phyloP scores from a whole-genome alignment of 2,113 vertebrate genomes.

The Menura novaehollandiae region DNA sequence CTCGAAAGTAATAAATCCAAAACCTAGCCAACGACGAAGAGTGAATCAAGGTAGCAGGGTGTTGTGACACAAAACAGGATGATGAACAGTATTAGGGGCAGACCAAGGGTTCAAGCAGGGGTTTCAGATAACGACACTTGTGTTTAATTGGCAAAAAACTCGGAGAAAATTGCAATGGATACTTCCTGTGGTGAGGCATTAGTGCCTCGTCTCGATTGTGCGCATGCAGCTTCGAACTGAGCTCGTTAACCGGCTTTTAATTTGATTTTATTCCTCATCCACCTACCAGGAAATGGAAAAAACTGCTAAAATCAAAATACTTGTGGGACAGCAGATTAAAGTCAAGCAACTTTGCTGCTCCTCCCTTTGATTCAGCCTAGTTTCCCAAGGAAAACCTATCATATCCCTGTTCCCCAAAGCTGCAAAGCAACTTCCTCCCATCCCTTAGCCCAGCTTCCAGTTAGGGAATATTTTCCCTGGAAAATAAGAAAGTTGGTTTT shows the following conservation, averaged over 20 bases:
- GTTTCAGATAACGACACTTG: slow-evolving; percentile 82
- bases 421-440: slow-evolving; percentile 55
- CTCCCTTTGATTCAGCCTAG: neutral
- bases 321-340: slow-evolving; percentile 26
- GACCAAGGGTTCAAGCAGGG: slow-evolving; percentile 88
- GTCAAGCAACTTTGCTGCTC: neutral
- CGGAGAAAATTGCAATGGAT: slow-evolving; percentile 27
- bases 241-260: neutral
- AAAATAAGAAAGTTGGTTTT: slow-evolving; percentile 32
- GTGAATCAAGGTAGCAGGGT: slow-evolving; percentile 99
- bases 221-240: slow-evolving; percentile 35
- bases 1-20: slow-evolving; percentile 99
- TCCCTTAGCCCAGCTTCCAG: neutral
- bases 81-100: slow-evolving; percentile 98
- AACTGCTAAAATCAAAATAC: neutral
- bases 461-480: neutral
- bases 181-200: slow-evolving; percentile 1
- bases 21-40: slow-evolving; percentile 99
- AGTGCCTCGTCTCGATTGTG: slow-evolving; percentile 11
- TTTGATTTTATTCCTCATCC: slow-evolving; percentile 1
- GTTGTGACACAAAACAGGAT: slow-evolving; percentile 99
- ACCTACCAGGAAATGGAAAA: slow-evolving; percentile 16
- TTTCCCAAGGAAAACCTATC: neutral
- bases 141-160: slow-evolving; percentile 40
- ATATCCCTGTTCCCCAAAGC: neutral